These are phyloP conservation scores for Microdon myrmicae DNA, from an alignment of 2,888 invertebrate genomes.

Conservation along the genomic window DNA sequence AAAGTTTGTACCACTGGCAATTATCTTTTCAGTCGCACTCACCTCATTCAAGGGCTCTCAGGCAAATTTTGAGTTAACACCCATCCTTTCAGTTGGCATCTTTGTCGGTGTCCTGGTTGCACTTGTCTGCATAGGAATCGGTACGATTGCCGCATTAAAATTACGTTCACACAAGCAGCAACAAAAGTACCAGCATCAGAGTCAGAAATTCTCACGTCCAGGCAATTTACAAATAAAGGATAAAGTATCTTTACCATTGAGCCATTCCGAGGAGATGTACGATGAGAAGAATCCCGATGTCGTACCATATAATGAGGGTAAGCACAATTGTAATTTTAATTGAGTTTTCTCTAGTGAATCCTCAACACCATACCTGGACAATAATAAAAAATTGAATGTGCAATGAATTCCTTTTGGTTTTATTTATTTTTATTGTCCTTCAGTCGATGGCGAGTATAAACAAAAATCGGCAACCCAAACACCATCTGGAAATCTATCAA, in stretches of 20 bases:
- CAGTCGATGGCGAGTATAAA: constrained; percentile 77
- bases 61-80: constrained; percentile 70
- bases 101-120: constrained; percentile 67
- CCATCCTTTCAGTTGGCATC: constrained; percentile 68
- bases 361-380: no score
- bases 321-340: constrained; percentile 51
- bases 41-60: constrained; percentile 68
- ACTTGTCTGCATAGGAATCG: constrained; percentile 66
- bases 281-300: constrained; percentile 92
- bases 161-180: constrained; percentile 65
- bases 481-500: constrained; percentile 70
- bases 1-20: constrained; percentile 20
- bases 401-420: background rate
- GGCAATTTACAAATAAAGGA: constrained; percentile 73
- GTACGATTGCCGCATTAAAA: constrained; percentile 66
- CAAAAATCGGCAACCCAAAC: constrained; percentile 77
- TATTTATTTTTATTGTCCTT: constrained; percentile 25
- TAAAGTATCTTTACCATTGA: constrained; percentile 75
- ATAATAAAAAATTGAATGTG: background rate
- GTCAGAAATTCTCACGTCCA: constrained; percentile 71
- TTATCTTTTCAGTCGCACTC: constrained; percentile 61
- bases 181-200: constrained; percentile 64
- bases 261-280: constrained; percentile 77
- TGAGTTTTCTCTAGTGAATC: background rate
- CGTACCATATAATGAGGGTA: constrained; percentile 88